Evolutionary conservation across 2,888 invertebrate genomes (phyloP).

Genomic region (Euplexia lucipara): DNA sequence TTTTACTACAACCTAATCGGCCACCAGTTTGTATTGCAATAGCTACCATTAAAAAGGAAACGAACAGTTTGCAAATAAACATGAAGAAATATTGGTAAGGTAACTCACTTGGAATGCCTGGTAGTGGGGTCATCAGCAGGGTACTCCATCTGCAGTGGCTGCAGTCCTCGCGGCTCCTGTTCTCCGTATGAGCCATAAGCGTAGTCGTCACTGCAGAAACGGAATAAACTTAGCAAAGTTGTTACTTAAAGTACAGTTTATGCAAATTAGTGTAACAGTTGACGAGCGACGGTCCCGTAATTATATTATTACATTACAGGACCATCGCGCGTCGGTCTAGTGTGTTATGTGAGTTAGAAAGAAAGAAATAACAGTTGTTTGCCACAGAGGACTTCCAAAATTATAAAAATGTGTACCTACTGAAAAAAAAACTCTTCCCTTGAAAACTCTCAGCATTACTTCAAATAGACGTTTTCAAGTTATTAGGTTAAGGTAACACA

Average conservation of each 20-base stretch:
- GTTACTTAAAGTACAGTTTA: constrained; percentile 19
- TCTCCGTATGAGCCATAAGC: constrained; percentile 82
- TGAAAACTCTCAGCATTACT: background rate
- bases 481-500: too few relatives aligned
- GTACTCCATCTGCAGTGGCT: constrained; percentile 81
- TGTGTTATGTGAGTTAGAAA: too few relatives aligned
- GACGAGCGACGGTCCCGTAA: background rate
- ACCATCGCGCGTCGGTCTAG: too few relatives aligned
- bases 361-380: too few relatives aligned
- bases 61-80: background rate
- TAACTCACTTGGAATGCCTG: constrained; percentile 83
- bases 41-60: background rate
- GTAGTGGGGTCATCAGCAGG: constrained; percentile 80
- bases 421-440: background rate
- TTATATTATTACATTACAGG: too few relatives aligned
- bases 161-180: constrained; percentile 82
- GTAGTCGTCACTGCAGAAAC: constrained; percentile 77
- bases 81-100: background rate
- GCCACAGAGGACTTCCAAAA: too few relatives aligned
- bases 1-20: too few relatives aligned
- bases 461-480: too few relatives aligned
- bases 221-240: constrained; percentile 10
- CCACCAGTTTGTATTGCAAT: too few relatives aligned
- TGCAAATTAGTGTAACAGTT: constrained; percentile 15
- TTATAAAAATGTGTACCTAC: background rate